Evolutionary conservation across 2,113 vertebrate species (phyloP), one percentile per base, ranked within the genome.

Genomic region (Andinoacara biseriatus): DNA sequence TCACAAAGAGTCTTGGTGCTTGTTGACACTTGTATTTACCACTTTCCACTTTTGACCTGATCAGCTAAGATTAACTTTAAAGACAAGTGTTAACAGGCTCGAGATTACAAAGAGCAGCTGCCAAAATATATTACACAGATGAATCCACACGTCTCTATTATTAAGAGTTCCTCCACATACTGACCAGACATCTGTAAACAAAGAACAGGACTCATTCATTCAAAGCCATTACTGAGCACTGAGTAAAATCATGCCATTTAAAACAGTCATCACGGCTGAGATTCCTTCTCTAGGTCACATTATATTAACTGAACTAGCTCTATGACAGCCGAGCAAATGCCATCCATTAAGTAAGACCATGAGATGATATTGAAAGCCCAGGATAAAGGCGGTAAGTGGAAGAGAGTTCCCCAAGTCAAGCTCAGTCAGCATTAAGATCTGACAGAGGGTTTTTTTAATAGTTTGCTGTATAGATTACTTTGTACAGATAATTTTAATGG

Each of bases 111-210:
- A 49, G n/a, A 52, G 18, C 26, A 72, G 67, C 67, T 72, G 67
- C 10, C 24, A 2, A 72, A 5, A 31, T 4, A 72, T 31, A 72
- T 33, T 26, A 69, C 2, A 20, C 43, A 13, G 43, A 52, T 69
- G 43, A 69, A 72, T 52, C 17, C n/a, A 1, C 33, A 0, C 1
- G 11, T 75, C 46, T 63, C 33, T 29, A 1, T 31, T 63, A 65
- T 14, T 0, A 20, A 65, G 46, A 38, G 22, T 13, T 79, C 2
- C 60, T 52, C 31, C 26, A 1, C 58, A 78, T 38, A 40, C 29
- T 63, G n/a, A 78, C 24, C 29, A 78, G 76, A 38, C 76, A 35
- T 78, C 59, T 49, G 56, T 18, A n/a, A 20, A 49, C 63, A 72
- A 72, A 72, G 35, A 72, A 11, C 24, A 52, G 65, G 29, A 69